Conservation (phyloP, 2,113 vertebrate species). For the Trochalopteron elliotii region DNA sequence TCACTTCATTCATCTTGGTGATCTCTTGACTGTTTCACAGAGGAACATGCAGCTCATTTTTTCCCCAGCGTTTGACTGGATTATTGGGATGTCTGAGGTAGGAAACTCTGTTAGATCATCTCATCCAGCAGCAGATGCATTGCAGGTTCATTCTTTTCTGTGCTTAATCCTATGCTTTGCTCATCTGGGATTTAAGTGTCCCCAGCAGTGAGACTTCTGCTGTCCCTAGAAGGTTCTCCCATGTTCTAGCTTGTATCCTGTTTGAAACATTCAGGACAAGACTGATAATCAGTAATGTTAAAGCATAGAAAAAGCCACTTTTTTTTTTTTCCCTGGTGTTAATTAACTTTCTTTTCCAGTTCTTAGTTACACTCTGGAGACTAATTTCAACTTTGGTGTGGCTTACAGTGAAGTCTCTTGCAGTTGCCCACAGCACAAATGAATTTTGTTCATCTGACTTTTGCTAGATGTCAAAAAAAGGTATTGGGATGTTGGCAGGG, state of each 20-base stretch:
- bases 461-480: background rate
- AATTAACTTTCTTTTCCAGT: background rate
- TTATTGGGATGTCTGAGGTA: background rate
- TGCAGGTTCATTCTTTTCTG: background rate
- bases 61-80: background rate
- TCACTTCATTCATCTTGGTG: background rate
- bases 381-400: background rate
- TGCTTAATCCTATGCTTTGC: background rate
- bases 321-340: background rate
- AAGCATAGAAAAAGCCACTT: background rate
- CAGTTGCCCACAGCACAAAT: background rate
- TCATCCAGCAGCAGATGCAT: background rate
- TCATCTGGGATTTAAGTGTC: background rate
- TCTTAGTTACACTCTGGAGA: background rate
- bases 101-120: background rate
- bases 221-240: background rate
- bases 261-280: background rate
- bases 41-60: background rate
- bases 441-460: background rate
- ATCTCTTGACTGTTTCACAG: background rate
- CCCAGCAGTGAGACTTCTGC: background rate
- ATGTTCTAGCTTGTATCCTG: background rate
- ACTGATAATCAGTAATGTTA: background rate
- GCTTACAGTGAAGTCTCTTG: background rate
- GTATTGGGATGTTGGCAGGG: background rate